These are phyloP conservation scores for Clanis bilineata DNA, from an alignment of 2,888 invertebrate genomes.

Conservation along the genomic window DNA sequence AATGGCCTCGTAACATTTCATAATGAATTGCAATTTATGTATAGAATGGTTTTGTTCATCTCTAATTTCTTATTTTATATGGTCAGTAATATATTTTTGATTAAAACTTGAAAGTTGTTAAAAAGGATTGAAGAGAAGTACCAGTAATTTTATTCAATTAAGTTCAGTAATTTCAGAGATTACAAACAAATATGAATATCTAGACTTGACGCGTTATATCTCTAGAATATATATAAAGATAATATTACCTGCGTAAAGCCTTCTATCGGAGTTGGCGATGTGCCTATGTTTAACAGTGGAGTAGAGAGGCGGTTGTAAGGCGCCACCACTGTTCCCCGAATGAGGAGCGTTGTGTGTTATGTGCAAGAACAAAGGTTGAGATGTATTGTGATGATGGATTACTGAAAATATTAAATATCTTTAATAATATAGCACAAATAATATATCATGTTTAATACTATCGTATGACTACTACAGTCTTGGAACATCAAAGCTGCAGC, in stretches of 20 bases:
- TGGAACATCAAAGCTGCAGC: too few species aligned
- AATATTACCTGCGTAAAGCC: constrained; percentile 87
- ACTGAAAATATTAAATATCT: constrained; percentile 51
- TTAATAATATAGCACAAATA: background rate
- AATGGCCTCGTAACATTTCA: background rate
- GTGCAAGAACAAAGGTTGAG: constrained; percentile 89
- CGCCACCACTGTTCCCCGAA: constrained; percentile 87
- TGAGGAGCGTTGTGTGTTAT: constrained; percentile 92
- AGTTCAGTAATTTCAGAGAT: too few species aligned
- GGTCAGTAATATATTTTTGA: too few species aligned
- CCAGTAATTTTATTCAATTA: too few species aligned
- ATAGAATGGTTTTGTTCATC: too few species aligned
- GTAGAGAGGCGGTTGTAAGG: constrained; percentile 87
- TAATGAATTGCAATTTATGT: background rate
- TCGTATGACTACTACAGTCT: too few species aligned
- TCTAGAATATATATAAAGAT: too few species aligned
- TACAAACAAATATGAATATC: too few species aligned
- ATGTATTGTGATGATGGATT: constrained; percentile 82
- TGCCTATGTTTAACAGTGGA: constrained; percentile 85
- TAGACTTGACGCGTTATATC: too few species aligned
- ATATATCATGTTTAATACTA: background rate
- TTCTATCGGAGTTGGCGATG: constrained; percentile 86
- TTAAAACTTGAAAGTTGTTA: too few species aligned
- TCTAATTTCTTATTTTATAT: too few species aligned
- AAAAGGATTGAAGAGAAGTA: too few species aligned